Base-by-base conservation (phyloP, 2,113 vertebrate species). In the Mixornis gularis region DNA sequence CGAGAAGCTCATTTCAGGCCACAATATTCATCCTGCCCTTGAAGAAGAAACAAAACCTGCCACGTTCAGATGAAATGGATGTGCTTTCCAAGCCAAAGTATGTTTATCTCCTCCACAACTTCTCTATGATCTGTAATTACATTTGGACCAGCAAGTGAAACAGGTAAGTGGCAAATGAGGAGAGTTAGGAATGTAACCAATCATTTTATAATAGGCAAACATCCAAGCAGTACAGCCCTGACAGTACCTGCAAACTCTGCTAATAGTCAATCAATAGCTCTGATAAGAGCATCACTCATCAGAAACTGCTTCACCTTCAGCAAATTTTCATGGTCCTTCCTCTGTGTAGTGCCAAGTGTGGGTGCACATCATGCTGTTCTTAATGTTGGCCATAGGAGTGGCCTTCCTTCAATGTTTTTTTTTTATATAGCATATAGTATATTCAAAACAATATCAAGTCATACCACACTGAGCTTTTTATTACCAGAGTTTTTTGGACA, bases 391-490 rank as follows among this genome's bases (percentile, higher is more conserved):
- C 27, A 20, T 0, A 72, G 51, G 9, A 56, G 30, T 36, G 17
- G 32, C 41, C 32, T 53, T 69, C 34, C 34, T 36, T 25, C 10
- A 14, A 14, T 7, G 8, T 2, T 15, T 53, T 79, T 53, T 79
- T 64, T 43, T 43, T 6, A 10, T 59, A 69, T 4, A 68, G 44
- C 29, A 68, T 15, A 41, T 26, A 71, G 32, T 53, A 86, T 62
- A 44, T 90, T 74, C 68, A 88, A 92, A 85, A 83, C 64, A 86
- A 21, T 87, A 91, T 93, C 56, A 90, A 95, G 52, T 83, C 89
- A 88, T 91, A 95, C 95, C 86, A 93, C 91, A 95, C 85, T 93
- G 84, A 96, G 92, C 88, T 90, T 66, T 96, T 97, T 96, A 97
- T 97, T 96, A 96, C 63, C 81, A 87, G 72, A 95, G 86, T 95